phyloP scores from a whole-genome alignment of 2,888 invertebrate species.

The Coecobrya sp. region DNA sequence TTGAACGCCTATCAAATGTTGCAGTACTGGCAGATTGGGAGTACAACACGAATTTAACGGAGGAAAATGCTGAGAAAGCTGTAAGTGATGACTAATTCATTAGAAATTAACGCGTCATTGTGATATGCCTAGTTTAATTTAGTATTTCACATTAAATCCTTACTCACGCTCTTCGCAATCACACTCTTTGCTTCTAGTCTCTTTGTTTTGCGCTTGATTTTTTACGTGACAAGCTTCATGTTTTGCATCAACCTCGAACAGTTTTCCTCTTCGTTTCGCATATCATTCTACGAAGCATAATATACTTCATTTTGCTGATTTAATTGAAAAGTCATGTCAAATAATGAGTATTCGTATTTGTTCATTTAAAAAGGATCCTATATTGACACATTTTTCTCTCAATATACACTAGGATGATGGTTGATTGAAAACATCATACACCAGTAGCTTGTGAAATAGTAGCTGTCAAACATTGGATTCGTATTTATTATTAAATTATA shows the following conservation, averaged over 20 bases:
- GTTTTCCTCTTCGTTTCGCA: background rate
- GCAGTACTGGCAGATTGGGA: conserved; percentile 91
- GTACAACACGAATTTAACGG: conserved; percentile 93
- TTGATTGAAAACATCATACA: background rate
- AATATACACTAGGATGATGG: no score
- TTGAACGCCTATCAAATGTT: conserved; percentile 90
- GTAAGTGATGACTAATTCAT: conserved; percentile 76
- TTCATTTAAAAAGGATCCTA: background rate
- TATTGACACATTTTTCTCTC: background rate
- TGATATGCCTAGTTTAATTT: background rate
- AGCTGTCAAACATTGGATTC: background rate
- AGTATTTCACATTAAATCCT: background rate
- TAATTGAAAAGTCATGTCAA: conserved; percentile 51
- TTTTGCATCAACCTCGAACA: background rate
- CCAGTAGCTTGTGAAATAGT: no score
- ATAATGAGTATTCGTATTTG: background rate
- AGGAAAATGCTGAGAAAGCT: conserved; percentile 89
- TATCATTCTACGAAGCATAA: background rate
- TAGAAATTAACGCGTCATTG: background rate
- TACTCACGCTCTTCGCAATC: no score
- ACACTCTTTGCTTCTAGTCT: background rate
- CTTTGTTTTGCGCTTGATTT: background rate
- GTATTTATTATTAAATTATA: background rate
- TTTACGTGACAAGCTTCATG: background rate
- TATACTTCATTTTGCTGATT: background rate